These are phyloP conservation scores for Semnornis frantzii DNA, from an alignment of 2,113 vertebrate genomes.

Conservation along the genomic window DNA sequence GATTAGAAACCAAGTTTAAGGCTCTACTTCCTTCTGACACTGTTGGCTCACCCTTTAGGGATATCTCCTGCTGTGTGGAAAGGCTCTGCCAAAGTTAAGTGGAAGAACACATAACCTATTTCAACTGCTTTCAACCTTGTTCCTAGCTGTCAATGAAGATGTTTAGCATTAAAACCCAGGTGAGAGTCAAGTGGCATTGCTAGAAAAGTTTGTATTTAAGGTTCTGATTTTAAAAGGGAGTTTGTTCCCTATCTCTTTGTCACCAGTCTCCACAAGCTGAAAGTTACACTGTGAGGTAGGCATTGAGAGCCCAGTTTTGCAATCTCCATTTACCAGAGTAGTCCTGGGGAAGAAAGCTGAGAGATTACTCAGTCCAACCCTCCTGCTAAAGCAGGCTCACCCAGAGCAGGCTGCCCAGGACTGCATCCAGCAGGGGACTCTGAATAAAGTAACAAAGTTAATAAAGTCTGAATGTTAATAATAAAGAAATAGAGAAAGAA, in stretches of 20 bases:
- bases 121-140: neutral
- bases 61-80: neutral
- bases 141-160: neutral
- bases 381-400: too few relatives aligned
- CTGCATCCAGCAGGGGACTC: too few relatives aligned
- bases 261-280: neutral
- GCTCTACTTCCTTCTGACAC: neutral
- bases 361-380: too few relatives aligned
- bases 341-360: neutral
- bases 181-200: neutral
- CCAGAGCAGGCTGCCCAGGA: too few relatives aligned
- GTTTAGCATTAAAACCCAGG: neutral
- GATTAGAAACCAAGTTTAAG: neutral
- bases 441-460: too few relatives aligned
- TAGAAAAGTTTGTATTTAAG: neutral
- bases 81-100: neutral
- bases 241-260: neutral
- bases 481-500: too few relatives aligned
- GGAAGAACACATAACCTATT: neutral
- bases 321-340: neutral
- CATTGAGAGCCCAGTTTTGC: neutral
- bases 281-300: neutral
- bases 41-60: neutral
- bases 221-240: neutral
- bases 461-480: too few relatives aligned